A percentile compares a stretch with the other conserved stretches of the same genome.
phyloP scores from a whole-genome alignment of 2,113 vertebrate species.

The Oryzias woworae region DNA sequence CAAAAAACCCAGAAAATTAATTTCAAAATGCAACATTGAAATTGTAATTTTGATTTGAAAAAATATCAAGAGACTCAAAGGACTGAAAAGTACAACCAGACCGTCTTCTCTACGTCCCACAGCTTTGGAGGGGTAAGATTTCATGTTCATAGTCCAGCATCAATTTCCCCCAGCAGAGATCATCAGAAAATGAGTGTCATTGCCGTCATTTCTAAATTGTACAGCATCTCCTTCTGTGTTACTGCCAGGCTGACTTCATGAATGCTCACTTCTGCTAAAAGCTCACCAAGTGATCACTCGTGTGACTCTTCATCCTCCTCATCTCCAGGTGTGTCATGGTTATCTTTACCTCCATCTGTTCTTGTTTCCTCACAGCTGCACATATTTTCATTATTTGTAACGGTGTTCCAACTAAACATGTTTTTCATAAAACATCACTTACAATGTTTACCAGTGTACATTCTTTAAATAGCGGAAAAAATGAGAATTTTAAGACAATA shows the following conservation, averaged over 20 bases:
- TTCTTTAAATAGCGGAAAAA: too few species aligned
- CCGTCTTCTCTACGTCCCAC: background rate
- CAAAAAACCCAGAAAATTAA: too few species aligned
- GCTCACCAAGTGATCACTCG: background rate
- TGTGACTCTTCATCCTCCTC: background rate
- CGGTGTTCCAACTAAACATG: too few species aligned
- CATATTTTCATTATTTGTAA: background rate
- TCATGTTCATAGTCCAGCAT: background rate
- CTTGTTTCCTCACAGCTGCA: background rate
- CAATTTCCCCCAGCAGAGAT: background rate
- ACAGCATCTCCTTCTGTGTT: background rate
- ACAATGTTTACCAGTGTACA: too few species aligned
- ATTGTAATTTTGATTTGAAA: too few species aligned
- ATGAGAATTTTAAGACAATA: too few species aligned
- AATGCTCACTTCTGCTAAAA: constrained; percentile 1
- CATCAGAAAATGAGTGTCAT: background rate
- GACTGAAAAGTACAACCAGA: background rate
- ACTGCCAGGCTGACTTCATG: background rate
- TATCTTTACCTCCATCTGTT: background rate
- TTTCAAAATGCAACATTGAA: too few species aligned
- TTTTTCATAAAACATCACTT: too few species aligned
- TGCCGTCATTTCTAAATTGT: background rate
- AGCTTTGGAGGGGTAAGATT: background rate
- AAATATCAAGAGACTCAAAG: too few species aligned
- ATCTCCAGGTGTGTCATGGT: background rate